Evolutionary conservation across 2,888 invertebrate species (phyloP), one percentile per base, ranked within the genome.

Genomic region (Ectropis crepuscularia): DNA sequence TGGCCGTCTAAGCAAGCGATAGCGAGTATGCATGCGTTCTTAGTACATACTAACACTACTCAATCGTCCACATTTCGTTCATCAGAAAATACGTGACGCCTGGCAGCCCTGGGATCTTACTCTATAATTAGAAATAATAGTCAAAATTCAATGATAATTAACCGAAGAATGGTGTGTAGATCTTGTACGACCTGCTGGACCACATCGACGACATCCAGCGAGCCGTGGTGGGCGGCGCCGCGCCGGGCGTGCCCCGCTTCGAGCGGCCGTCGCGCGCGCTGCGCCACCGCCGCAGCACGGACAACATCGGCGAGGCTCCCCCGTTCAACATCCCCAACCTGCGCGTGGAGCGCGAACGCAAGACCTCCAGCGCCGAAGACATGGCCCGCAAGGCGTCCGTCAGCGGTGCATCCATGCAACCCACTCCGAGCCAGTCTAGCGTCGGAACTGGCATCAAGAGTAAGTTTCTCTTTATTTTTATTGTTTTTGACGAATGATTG

Each of bases 131-230:
- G 16, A 28, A 28, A 28, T 28, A 28, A 28, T 1, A 28, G 16
- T 28, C 16, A 28, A 28, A 28, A 28, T 28, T 28, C 16, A 28
- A 28, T 28, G 16, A 28, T 28, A 36, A n/a, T 9, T 10, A n/a
- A 11, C 38, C n/a, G 16, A 37, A 38, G 6, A 37, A 49, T 6
- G 9, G 41, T 12, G 61, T 41, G 53, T 78, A 95, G 94, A 96
- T 98, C 51, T 93, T 99, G 63, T 97, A 98, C 82, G 98, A 98
- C 77, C 98, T 99, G 98, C 91, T 99, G 78, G 96, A 96, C 78
- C 96, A 95, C 80, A 97, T 98, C 70, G 97, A 98, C 86, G 94
- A 96, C 73, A 96, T 97, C 81, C 98, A 98, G 82, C 95, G 97
- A 16, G 28, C 46, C 5, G 53, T 53, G 11, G 45, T 58, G 0